Conservation (phyloP, 2,113 vertebrate species). For the Tautogolabrus adspersus region DNA sequence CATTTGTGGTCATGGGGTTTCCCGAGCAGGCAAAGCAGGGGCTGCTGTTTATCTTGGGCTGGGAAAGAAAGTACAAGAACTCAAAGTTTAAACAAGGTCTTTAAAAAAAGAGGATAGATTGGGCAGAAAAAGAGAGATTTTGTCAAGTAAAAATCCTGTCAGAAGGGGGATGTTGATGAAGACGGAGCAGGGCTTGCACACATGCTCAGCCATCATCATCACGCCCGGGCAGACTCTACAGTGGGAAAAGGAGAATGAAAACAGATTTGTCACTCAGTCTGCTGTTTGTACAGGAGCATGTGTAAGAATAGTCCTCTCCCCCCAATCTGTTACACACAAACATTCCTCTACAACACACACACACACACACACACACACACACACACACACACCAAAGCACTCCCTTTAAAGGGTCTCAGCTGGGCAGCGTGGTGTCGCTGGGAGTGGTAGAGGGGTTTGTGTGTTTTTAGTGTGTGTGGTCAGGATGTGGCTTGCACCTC, state of each 20-base stretch:
- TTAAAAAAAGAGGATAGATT: background rate
- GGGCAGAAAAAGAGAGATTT: constrained; percentile 20
- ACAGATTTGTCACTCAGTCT: constrained; percentile 66
- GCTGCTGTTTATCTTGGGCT: constrained; percentile 66
- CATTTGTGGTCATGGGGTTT: constrained; percentile 64
- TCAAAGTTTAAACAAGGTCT: constrained; percentile 9
- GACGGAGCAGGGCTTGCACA: constrained; percentile 1
- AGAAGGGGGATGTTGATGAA: background rate
- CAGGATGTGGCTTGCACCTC: constrained; percentile 76
- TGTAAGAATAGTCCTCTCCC: constrained; percentile 57
- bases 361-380: constrained; percentile 21
- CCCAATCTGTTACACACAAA: constrained; percentile 49
- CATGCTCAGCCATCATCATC: constrained; percentile 24
- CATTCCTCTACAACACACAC: constrained; percentile 49
- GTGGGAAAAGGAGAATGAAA: constrained; percentile 61
- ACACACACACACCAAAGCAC: constrained; percentile 18
- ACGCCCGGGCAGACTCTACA: constrained; percentile 27
- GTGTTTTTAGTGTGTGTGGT: constrained; percentile 73
- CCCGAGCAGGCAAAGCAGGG: constrained; percentile 50
- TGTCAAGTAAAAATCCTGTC: background rate
- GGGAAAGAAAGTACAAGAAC: constrained; percentile 30
- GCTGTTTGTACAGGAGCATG: constrained; percentile 66
- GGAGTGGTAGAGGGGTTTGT: constrained; percentile 67
- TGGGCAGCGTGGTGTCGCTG: constrained; percentile 30
- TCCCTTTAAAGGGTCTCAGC: constrained; percentile 51